Percentiles rank a stretch among this genome's conserved stretches.
Evolutionary conservation across 2,113 vertebrate species (phyloP).

Genomic region (Phycodurus eques): DNA sequence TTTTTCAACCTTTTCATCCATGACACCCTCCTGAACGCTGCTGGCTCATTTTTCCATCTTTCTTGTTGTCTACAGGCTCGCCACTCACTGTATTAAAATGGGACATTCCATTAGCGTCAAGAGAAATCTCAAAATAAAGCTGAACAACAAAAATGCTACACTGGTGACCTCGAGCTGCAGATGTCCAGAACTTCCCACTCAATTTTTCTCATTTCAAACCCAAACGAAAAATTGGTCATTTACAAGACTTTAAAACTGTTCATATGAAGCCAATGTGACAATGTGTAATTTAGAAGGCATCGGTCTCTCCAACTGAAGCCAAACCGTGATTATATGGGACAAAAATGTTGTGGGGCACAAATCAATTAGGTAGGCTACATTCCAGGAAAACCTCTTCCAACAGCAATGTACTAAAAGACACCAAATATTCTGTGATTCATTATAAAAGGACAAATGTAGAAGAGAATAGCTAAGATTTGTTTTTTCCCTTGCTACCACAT

Average conservation of each 20-base stretch:
- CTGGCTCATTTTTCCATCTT: slow-evolving; percentile 5
- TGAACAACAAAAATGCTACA: not conserved
- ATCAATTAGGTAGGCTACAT: too few relatives aligned
- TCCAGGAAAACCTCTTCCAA: not conserved
- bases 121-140: not conserved
- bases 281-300: not conserved
- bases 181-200: not conserved
- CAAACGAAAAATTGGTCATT: not conserved
- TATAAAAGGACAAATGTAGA: not conserved
- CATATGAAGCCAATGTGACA: not conserved
- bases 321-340: not conserved
- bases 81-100: not conserved
- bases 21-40: not conserved
- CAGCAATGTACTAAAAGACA: too few relatives aligned
- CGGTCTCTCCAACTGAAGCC: not conserved
- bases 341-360: not conserved
- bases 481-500: not conserved
- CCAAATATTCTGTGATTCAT: too few relatives aligned
- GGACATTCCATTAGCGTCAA: slow-evolving; percentile 1
- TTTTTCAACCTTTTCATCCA: not conserved
- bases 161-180: not conserved
- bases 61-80: slow-evolving; percentile 1
- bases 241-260: not conserved
- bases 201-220: not conserved
- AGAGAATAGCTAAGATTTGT: not conserved